A percentile compares a stretch with the other conserved stretches of the same genome.
Conservation (phyloP, 2,888 invertebrate genomes). For the Rhabditoides inermis region DNA sequence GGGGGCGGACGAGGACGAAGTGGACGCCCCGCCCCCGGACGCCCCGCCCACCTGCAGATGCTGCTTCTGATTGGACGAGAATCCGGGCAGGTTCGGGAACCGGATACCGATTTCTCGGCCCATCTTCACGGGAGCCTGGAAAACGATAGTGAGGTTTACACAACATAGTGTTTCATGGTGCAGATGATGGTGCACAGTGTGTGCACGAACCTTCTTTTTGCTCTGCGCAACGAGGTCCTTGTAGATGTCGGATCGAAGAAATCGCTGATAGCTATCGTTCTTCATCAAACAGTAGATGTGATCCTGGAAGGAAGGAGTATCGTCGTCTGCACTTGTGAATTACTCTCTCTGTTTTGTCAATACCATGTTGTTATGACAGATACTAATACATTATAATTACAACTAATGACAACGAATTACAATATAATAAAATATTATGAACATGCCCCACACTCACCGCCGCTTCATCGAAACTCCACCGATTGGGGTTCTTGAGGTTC, state of each 20-base stretch:
- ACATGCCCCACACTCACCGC: constrained; percentile 63
- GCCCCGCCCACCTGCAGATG: constrained; percentile 4
- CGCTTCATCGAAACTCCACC: constrained; percentile 93
- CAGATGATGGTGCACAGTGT: neutral
- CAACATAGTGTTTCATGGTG: neutral
- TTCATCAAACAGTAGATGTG: constrained; percentile 99
- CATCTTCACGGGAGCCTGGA: constrained; percentile 29
- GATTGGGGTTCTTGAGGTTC: constrained; percentile 73
- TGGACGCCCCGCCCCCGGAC: too few species aligned
- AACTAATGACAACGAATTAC: neutral
- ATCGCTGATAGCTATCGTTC: constrained; percentile 94
- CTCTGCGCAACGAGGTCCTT: constrained; percentile 37
- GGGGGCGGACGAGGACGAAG: too few species aligned
- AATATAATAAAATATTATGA: neutral
- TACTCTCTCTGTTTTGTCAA: neutral
- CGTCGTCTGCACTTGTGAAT: too few species aligned
- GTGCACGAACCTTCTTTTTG: constrained; percentile 30
- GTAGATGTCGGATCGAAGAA: constrained; percentile 94
- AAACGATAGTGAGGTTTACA: neutral
- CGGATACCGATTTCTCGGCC: constrained; percentile 28
- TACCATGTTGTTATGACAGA: neutral
- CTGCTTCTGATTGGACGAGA: constrained; percentile 13
- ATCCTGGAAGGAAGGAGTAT: constrained; percentile 70
- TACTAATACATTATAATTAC: neutral
- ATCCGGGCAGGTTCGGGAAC: constrained; percentile 28